Conservation (phyloP, 2,113 vertebrate species). For the Mormoops blainvillei region DNA sequence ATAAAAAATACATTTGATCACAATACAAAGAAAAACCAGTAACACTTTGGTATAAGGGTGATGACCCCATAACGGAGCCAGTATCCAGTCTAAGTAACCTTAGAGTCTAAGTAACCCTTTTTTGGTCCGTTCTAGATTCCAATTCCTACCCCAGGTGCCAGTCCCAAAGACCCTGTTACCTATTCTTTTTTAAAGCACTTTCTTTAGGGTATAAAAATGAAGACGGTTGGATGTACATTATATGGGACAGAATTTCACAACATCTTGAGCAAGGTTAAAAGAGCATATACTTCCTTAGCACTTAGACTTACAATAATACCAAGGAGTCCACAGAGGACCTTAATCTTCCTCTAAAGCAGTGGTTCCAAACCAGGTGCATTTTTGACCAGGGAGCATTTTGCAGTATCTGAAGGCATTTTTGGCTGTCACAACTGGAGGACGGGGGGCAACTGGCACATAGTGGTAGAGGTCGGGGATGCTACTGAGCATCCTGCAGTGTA, state of each 20-base stretch:
- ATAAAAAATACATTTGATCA: too few species aligned
- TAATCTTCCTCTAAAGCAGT: neutral
- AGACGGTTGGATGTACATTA: neutral
- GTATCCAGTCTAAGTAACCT: too few species aligned
- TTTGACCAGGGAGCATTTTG: neutral
- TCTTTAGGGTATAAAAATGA: neutral
- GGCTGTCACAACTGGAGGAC: neutral
- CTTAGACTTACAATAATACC: neutral
- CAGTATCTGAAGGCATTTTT: neutral
- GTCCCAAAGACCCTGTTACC: too few species aligned
- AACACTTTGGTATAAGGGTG: too few species aligned
- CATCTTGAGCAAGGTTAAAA: neutral
- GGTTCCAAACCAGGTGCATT: neutral
- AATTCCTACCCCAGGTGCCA: too few species aligned
- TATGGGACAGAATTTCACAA: neutral
- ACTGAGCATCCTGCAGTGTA: too few species aligned
- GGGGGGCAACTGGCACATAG: too few species aligned
- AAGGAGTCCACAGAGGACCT: neutral
- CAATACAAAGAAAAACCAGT: too few species aligned
- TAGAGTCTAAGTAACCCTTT: too few species aligned
- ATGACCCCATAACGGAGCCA: too few species aligned
- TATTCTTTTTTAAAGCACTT: too few species aligned
- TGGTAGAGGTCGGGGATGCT: neutral
- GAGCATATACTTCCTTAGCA: neutral
- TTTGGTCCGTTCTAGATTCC: too few species aligned